Evolutionary conservation across 2,888 invertebrate species (phyloP), one percentile per base, ranked within the genome.

Genomic region (Eulithis prunata): DNA sequence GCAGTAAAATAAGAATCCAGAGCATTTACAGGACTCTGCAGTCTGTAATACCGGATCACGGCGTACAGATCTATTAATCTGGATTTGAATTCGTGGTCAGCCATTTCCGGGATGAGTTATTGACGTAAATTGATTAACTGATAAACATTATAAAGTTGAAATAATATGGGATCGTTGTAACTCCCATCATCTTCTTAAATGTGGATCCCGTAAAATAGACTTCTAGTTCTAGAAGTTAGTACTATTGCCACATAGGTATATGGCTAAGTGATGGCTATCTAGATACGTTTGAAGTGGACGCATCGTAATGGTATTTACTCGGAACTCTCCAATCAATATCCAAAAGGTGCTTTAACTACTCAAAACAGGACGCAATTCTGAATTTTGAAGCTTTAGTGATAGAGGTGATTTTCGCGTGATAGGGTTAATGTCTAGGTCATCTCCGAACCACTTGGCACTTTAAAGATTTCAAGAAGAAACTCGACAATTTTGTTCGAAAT

Each of bases 301-400:
- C 74, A 78, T 83, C 71, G 82, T 90, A 90, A 90, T 90, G 86
- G 89, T 88, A 87, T 90, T 90, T 90, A 85, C 88, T 81, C 79
- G 78, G 79, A 80, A 80, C 74, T 69, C 68, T 67, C 14, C 46
- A 52, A 54, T 47, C 63, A 68, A 68, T 41, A 56, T 43, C 59
- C 60, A 78, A 41, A 88, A 84, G 63, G 73, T 66, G 62, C 45
- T 71, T 85, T 68, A 70, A 74, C 65, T 56, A 62, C 28, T 45
- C 7, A 0, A 21, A 3, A 2, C 0, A 0, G 0, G 52, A 71
- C 28, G 28, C 13, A 6, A 79, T 51, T 64, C 55, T 60, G 7
- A 58, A 70, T 75, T 62, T 57, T 76, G 66, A 1, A 0, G 0
- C 1, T 0, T 1, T 2, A 0, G 0, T 0, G 3, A 11, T 66